Evolutionary conservation across 2,797 vertebrate genomes (phyloP).

Genomic region (Diplodus puntazzo): DNA sequence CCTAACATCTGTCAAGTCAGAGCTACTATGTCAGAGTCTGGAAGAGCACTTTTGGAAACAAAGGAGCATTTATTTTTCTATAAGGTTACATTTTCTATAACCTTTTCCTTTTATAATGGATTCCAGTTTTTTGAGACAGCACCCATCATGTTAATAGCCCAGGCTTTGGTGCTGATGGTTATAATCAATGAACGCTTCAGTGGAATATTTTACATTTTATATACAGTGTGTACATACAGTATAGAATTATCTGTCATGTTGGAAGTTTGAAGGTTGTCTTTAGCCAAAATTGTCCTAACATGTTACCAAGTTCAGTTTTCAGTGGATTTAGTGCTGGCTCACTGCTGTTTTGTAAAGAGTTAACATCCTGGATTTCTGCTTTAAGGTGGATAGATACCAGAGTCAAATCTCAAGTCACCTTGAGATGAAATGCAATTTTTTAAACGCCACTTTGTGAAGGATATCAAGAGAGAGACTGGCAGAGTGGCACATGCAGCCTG

Average conservation of each 20-base stretch:
- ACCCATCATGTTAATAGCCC: background rate
- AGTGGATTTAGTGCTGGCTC: too few relatives aligned
- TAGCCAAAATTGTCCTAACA: background rate
- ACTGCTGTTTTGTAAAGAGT: too few relatives aligned
- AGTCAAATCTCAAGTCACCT: background rate
- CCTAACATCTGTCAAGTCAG: constrained; percentile 11
- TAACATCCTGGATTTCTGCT: too few relatives aligned
- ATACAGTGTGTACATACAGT: too few relatives aligned
- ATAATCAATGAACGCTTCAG: background rate
- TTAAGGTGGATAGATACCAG: too few relatives aligned
- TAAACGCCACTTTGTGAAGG: background rate
- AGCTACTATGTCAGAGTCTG: constrained; percentile 4
- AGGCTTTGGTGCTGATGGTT: background rate
- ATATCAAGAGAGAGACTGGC: constrained; percentile 1
- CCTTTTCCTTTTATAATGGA: background rate
- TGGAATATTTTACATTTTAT: background rate
- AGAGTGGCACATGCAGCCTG: background rate
- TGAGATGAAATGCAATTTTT: constrained; percentile 3
- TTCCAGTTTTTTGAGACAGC: background rate
- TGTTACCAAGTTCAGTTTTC: too few relatives aligned
- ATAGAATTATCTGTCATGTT: too few relatives aligned
- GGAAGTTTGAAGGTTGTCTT: background rate
- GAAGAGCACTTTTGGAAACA: background rate
- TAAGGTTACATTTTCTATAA: background rate
- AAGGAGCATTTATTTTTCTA: background rate